A percentile compares a stretch with the other conserved stretches of the same genome.
Evolutionary conservation across 2,113 vertebrate genomes (phyloP).

Genomic region (pig (Sus scrofa)): T2T-Sscrofa CM000821.6:13569001-13569500

Average conservation of each 20-base stretch:
- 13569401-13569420: background rate
- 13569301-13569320: background rate
- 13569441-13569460: background rate
- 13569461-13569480: slow-evolving; percentile 12
- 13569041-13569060: background rate
- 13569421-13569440: background rate
- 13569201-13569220: background rate
- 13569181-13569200: too few species aligned
- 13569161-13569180: background rate
- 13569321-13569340: background rate
- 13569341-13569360: background rate
- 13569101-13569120: too few species aligned
- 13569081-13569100: background rate
- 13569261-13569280: background rate
- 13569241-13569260: background rate
- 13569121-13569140: background rate
- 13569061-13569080: background rate
- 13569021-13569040: background rate
- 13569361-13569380: background rate
- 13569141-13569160: background rate
- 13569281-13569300: background rate
- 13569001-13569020: background rate
- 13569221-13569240: background rate
- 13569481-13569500: background rate
- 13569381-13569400: background rate